A percentile compares a stretch with the other conserved stretches of the same genome.
phyloP scores from a whole-genome alignment of 1,140 invertebrate genomes.

The Ctenoplectra terminalis region DNA sequence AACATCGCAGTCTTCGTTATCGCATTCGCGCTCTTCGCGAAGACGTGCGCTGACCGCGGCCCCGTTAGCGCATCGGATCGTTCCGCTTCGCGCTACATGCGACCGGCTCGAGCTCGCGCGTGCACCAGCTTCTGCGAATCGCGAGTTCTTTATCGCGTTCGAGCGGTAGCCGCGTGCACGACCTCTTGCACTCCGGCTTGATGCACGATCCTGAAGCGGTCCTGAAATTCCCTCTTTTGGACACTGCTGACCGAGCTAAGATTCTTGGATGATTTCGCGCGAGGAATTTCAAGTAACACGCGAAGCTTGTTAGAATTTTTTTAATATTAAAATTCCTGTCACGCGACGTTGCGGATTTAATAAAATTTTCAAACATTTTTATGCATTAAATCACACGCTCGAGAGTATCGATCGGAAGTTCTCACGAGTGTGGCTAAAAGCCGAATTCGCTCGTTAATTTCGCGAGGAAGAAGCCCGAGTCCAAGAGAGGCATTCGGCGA shows the following conservation, averaged over 20 bases:
- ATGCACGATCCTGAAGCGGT: not conserved
- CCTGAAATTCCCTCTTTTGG: not conserved
- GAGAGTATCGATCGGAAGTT: not conserved
- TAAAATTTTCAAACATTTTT: too few species aligned
- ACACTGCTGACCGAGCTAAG: not conserved
- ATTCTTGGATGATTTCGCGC: not conserved
- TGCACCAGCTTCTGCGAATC: conserved; percentile 17
- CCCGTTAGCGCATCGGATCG: conserved; percentile 38
- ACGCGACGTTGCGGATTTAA: too few species aligned
- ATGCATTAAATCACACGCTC: too few species aligned
- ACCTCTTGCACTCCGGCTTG: conserved; percentile 23
- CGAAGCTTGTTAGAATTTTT: not conserved
- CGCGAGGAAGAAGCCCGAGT: not conserved
- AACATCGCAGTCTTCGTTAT: conserved; percentile 41
- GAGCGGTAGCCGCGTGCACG: conserved; percentile 18
- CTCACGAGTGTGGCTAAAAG: not conserved
- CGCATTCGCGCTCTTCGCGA: conserved; percentile 32
- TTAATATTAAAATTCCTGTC: not conserved
- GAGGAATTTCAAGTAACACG: not conserved
- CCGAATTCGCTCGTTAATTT: not conserved
- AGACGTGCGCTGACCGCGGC: conserved; percentile 10
- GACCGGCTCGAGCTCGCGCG: not conserved
- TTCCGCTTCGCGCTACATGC: conserved; percentile 30
- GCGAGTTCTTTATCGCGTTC: conserved; percentile 19
- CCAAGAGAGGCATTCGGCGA: not conserved